phyloP scores from a whole-genome alignment of 2,797 vertebrate species.

The Poeciliopsis gracilis region DNA sequence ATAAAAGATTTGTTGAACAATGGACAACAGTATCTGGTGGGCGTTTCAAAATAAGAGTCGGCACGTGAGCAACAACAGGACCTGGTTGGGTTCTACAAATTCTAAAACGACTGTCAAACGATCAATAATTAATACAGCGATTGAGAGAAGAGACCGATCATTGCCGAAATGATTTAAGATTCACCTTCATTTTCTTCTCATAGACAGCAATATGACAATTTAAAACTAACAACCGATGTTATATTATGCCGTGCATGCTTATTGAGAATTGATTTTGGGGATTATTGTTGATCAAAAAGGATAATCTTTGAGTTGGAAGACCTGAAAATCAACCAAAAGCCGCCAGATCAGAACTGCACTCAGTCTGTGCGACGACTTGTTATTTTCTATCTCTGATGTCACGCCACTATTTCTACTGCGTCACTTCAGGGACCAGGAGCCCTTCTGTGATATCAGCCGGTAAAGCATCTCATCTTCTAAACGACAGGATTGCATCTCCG shows the following conservation, averaged over 20 bases:
- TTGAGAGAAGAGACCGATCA: not conserved
- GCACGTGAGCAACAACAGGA: not conserved
- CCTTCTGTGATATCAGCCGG: slow-evolving; percentile 36
- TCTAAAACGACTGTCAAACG: not conserved
- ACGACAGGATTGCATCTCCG: slow-evolving; percentile 39
- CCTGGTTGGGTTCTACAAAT: not conserved
- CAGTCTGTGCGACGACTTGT: slow-evolving; percentile 22
- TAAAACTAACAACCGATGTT: not conserved
- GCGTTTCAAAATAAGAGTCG: not conserved
- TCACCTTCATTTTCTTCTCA: not conserved
- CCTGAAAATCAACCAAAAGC: not conserved
- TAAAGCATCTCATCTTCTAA: slow-evolving; percentile 43
- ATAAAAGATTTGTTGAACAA: not conserved
- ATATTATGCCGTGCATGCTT: too few species aligned
- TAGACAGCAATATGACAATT: not conserved
- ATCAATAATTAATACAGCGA: not conserved
- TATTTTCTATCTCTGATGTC: slow-evolving; percentile 54
- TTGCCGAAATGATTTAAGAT: not conserved
- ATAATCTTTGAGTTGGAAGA: not conserved
- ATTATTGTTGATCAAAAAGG: not conserved
- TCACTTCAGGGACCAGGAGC: slow-evolving; percentile 47
- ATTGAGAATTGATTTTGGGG: not conserved
- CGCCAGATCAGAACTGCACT: slow-evolving; percentile 2
- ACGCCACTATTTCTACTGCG: slow-evolving; percentile 34
- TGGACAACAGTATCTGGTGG: not conserved